These are phyloP conservation scores for Sigmodon hispidus DNA, from an alignment of 2,113 vertebrate genomes.

Conservation along the genomic window DNA sequence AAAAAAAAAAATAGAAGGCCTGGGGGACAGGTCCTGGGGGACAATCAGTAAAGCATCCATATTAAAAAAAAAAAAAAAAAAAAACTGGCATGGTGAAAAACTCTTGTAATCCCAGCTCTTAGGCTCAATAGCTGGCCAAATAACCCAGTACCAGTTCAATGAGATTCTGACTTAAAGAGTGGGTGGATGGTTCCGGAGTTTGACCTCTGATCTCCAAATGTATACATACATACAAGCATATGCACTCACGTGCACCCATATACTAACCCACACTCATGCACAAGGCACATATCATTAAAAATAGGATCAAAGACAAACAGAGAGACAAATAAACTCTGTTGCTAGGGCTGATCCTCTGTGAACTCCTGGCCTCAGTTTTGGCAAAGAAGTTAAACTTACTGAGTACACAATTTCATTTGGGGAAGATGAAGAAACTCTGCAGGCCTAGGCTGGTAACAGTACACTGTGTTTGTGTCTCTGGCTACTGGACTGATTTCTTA, in stretches of 20 bases:
- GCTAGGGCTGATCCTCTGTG: not conserved
- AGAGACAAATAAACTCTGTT: not conserved
- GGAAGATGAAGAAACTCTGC: not conserved
- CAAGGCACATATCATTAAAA: not conserved
- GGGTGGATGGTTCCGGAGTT: not conserved
- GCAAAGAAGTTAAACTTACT: not conserved
- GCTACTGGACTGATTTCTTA: not conserved
- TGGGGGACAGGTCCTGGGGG: no score
- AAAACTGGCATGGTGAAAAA: no score
- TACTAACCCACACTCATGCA: not conserved
- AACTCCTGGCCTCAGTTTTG: not conserved
- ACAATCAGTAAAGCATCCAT: not conserved
- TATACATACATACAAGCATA: not conserved
- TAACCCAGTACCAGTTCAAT: not conserved
- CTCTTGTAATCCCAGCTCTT: not conserved
- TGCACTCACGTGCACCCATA: not conserved
- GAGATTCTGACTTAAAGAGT: not conserved
- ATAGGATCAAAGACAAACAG: not conserved
- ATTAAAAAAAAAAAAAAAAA: not conserved
- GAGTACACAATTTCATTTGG: not conserved
- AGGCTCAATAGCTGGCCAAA: not conserved
- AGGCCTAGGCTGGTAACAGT: not conserved
- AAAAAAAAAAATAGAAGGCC: not conserved
- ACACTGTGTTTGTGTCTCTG: not conserved
- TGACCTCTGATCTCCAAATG: not conserved